Percentiles rank a stretch among this genome's conserved stretches.
phyloP scores from a whole-genome alignment of 2,113 vertebrate species.

The Rostratula benghalensis region DNA sequence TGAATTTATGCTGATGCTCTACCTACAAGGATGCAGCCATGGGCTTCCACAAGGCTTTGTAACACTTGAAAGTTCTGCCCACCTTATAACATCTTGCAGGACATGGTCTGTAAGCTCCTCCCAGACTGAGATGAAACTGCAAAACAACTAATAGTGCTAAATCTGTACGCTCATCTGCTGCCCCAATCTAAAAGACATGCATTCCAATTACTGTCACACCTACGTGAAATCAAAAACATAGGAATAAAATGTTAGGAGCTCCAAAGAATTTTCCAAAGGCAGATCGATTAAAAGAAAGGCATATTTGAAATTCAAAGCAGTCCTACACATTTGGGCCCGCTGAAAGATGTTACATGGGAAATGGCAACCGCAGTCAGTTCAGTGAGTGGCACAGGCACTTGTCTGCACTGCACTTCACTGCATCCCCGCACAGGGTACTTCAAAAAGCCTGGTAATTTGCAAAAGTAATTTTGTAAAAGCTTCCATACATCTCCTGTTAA shows the following conservation, averaged over 20 bases:
- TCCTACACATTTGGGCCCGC: not conserved
- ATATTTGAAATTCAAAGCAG: constrained; percentile 25
- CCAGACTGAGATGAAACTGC: not conserved
- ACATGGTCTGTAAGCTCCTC: not conserved
- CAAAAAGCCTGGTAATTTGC: constrained; percentile 20
- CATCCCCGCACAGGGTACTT: not conserved
- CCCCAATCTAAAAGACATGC: not conserved
- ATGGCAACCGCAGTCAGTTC: not conserved
- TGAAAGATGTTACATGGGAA: constrained; percentile 8
- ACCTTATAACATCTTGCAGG: not conserved
- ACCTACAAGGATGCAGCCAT: not conserved
- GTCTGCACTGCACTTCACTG: not conserved
- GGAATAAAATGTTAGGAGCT: not conserved
- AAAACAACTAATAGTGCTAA: not conserved
- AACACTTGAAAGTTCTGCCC: not conserved
- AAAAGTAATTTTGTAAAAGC: constrained; percentile 49
- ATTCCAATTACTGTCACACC: not conserved
- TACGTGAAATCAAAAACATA: not conserved
- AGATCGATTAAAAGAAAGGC: constrained; percentile 38
- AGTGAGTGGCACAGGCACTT: not conserved
- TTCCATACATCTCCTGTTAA: constrained; percentile 19
- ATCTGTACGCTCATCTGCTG: not conserved
- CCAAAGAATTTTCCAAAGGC: not conserved
- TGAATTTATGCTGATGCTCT: not conserved
- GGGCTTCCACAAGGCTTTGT: not conserved